Percentiles rank a stretch among this genome's conserved stretches.
Conservation (phyloP, 2,888 invertebrate species). For the Rhamphomyia laevipes region DNA sequence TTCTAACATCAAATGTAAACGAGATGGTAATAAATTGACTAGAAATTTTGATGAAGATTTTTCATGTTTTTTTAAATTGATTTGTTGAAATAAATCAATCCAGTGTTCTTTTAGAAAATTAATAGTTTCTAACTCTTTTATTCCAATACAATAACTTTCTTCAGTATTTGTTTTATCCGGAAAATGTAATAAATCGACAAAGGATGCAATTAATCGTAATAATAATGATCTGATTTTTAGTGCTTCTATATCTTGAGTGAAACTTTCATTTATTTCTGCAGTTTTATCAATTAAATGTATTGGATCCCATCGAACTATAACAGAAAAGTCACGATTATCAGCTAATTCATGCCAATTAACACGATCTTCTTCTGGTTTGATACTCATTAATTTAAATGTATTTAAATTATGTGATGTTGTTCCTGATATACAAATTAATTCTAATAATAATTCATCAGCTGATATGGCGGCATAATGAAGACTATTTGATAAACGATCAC, state of each 20-base stretch:
- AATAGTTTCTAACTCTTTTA: constrained; percentile 23
- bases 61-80: constrained; percentile 29
- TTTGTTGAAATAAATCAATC: constrained; percentile 28
- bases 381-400: constrained; percentile 44
- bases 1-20: constrained; percentile 30
- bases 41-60: constrained; percentile 32
- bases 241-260: constrained; percentile 32
- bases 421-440: constrained; percentile 44
- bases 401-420: constrained; percentile 38
- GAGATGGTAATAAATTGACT: constrained; percentile 37
- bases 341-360: constrained; percentile 47
- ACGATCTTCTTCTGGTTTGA: constrained; percentile 47
- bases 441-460: constrained; percentile 56
- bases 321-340: constrained; percentile 69
- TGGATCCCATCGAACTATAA: constrained; percentile 60
- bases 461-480: constrained; percentile 58
- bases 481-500: constrained; percentile 69
- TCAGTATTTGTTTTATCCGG: background rate
- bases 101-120: constrained; percentile 30
- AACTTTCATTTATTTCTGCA: constrained; percentile 29
- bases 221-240: constrained; percentile 30
- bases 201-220: constrained; percentile 31
- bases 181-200: constrained; percentile 31
- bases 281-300: constrained; percentile 30
- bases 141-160: background rate